Evolutionary conservation across 2,797 vertebrate genomes (phyloP).

Genomic region (Ataeniobius toweri): DNA sequence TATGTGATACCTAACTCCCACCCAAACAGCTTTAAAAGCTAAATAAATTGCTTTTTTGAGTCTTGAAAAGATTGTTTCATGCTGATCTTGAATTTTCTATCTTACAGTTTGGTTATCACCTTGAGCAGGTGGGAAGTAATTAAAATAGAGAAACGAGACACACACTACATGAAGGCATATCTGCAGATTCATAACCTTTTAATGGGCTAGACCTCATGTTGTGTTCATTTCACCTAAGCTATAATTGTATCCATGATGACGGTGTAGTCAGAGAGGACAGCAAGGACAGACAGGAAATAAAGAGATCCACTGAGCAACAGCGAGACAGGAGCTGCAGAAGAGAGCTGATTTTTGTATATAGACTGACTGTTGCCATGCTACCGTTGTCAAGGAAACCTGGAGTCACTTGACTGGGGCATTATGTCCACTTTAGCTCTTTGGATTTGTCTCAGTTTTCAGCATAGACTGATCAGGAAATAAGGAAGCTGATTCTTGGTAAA

Average conservation of each 20-base stretch:
- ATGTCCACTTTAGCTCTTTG: conserved; percentile 42
- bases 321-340: conserved; percentile 11
- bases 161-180: conserved; percentile 25
- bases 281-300: conserved; percentile 24
- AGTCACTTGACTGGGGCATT: conserved; percentile 56
- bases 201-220: conserved; percentile 38
- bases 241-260: conserved; percentile 39
- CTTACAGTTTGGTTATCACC: background rate
- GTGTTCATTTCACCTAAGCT: conserved; percentile 34
- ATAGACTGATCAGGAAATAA: background rate
- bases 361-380: conserved; percentile 74
- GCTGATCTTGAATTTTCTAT: background rate
- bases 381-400: conserved; percentile 73
- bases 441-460: conserved; percentile 14
- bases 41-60: conserved; percentile 68
- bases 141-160: conserved; percentile 1
- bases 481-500: background rate
- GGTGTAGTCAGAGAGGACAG: conserved; percentile 10
- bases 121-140: conserved; percentile 1
- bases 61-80: conserved; percentile 30
- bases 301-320: conserved; percentile 25
- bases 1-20: conserved; percentile 49
- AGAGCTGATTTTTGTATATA: conserved; percentile 54
- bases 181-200: conserved; percentile 42
- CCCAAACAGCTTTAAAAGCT: conserved; percentile 48